Percentiles rank a stretch among this genome's conserved stretches.
phyloP scores from a whole-genome alignment of 2,113 vertebrate species.

The Perca flavescens region DNA sequence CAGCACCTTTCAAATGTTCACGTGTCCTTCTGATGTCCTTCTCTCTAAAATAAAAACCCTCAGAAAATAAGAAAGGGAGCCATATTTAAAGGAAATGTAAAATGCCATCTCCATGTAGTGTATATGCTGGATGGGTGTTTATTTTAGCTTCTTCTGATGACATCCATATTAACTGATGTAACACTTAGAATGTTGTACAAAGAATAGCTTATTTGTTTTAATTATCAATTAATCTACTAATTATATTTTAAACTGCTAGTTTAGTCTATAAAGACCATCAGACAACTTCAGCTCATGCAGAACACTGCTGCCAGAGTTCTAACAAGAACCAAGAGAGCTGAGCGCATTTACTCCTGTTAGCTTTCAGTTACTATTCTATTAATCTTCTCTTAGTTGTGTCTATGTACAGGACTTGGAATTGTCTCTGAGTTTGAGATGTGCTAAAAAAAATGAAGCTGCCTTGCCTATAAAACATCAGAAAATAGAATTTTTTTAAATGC shows the following conservation, averaged over 20 bases:
- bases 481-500: not conserved
- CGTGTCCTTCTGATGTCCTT: not conserved
- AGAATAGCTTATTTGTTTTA: not conserved
- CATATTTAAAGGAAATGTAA: not conserved
- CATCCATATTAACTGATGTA: not conserved
- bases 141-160: not conserved
- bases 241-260: not conserved
- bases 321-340: not conserved
- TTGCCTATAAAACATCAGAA: not conserved
- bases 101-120: too few relatives aligned
- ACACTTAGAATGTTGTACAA: not conserved
- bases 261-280: not conserved
- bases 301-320: too few relatives aligned
- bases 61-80: not conserved
- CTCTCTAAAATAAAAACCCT: not conserved
- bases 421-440: too few relatives aligned
- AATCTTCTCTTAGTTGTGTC: too few relatives aligned
- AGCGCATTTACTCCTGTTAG: not conserved
- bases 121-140: too few relatives aligned
- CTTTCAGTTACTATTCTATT: too few relatives aligned
- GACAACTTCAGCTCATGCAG: too few relatives aligned
- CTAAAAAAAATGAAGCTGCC: too few relatives aligned
- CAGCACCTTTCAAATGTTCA: not conserved
- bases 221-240: not conserved
- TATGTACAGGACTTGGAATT: too few relatives aligned